Evolutionary conservation across 2,113 vertebrate species (phyloP).

Genomic region (Tapirus terrestris): DNA sequence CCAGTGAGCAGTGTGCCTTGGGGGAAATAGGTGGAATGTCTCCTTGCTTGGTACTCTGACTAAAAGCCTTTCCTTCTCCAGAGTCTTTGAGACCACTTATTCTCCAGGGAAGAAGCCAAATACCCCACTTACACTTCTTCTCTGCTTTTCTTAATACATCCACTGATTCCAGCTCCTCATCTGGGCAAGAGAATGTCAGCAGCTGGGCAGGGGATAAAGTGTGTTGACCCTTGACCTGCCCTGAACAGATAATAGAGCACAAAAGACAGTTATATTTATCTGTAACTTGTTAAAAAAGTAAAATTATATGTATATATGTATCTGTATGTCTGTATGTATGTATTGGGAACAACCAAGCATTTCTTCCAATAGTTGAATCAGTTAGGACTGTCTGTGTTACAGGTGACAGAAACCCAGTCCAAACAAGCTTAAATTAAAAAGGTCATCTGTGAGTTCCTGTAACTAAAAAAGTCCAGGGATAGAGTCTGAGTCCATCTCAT

Average conservation of each 20-base stretch:
- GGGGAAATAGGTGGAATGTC: neutral
- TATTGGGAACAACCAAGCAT: neutral
- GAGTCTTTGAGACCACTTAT: neutral
- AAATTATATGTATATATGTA: neutral
- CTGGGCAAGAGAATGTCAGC: neutral
- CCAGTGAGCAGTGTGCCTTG: fast-evolving
- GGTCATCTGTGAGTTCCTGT: neutral
- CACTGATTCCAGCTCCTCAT: neutral
- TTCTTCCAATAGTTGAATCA: neutral
- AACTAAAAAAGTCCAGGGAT: neutral
- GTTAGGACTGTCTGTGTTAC: neutral
- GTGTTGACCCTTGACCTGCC: neutral
- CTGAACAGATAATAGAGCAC: neutral
- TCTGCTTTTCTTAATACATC: neutral
- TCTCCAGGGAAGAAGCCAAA: neutral
- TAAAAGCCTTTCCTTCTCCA: neutral
- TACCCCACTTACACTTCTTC: neutral
- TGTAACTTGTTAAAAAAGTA: neutral
- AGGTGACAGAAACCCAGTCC: neutral
- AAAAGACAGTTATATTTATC: neutral
- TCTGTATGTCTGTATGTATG: neutral
- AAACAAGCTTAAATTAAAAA: neutral
- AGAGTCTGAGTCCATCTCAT: neutral
- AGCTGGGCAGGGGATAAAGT: neutral
- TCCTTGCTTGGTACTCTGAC: neutral